phyloP scores from a whole-genome alignment of 1,140 invertebrate genomes.

The Lanistes nyassanus region DNA sequence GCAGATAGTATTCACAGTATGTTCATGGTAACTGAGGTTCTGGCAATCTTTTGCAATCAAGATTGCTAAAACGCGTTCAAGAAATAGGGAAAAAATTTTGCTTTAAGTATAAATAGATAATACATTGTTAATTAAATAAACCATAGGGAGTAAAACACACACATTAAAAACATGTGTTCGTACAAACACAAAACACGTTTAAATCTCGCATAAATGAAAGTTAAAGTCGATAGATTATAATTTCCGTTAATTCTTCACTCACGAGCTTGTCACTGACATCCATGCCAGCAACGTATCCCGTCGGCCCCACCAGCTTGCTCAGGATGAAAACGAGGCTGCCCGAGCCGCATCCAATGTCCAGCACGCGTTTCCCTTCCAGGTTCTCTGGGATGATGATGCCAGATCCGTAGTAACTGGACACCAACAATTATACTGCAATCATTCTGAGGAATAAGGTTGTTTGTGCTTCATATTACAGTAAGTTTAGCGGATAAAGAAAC shows the following conservation, averaged over 20 bases:
- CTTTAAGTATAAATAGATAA: too few species aligned
- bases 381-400: conserved; percentile 44
- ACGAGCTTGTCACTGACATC: conserved; percentile 47
- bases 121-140: background rate
- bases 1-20: too few species aligned
- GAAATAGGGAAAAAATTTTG: too few species aligned
- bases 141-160: background rate
- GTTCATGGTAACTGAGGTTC: too few species aligned
- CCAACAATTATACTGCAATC: too few species aligned
- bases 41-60: too few species aligned
- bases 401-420: conserved; percentile 47
- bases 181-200: background rate
- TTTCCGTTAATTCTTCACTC: background rate
- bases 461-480: too few species aligned
- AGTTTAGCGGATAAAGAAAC: too few species aligned
- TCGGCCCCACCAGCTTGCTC: conserved; percentile 48
- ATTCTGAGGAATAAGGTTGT: too few species aligned
- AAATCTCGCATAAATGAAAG: too few species aligned
- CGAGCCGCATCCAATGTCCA: conserved; percentile 51
- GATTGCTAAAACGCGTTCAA: too few species aligned
- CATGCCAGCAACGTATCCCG: conserved; percentile 45
- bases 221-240: too few species aligned
- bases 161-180: background rate
- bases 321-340: conserved; percentile 47
- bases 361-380: conserved; percentile 35